Evolutionary conservation across 2,888 invertebrate genomes (phyloP), one percentile per base, ranked within the genome.

Genomic region (Heliconius sara): DNA sequence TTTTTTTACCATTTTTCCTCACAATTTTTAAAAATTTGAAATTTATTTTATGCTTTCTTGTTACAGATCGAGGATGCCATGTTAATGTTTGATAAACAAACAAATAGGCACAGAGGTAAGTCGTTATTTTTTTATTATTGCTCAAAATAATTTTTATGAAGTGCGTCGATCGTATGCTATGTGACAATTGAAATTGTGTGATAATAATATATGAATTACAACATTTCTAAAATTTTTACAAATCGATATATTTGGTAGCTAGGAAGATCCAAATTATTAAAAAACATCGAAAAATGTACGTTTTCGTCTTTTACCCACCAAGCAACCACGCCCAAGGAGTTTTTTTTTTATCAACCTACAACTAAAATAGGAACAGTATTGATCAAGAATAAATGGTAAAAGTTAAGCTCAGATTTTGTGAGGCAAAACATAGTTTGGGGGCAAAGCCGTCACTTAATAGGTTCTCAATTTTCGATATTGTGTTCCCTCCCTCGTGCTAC

Each of bases 11-110:
- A 91, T 92, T 91, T 90, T 91, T 89, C 91, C 89, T 89, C 87
- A 84, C 87, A 84, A 88, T 89, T 91, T 92, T 87, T 78, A 83
- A 88, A 89, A 86, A 90, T 92, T 91, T 91, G 85, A 91, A 91
- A 86, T 91, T 91, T 90, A 93, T 89, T 95, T 83, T 78, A 47
- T 78, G 30, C 27, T 52, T 83, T 93, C 91, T 95, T 95, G 94
- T 98, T 98, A 83, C 98, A 99, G 99, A 99, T 99, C 94, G 99
- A 99, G 96, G 99, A 99, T 95, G 99, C 99, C 89, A 99, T 99
- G 99, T 97, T 99, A 94, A 99, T 99, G 99, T 99, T 99, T 96
- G 99, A 99, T 96, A 99, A 99, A 97, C 99, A 99, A 95, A 99
- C 99, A 92, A 99, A 99, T 96, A 98, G 99, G 96, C 99, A 99